Evolutionary conservation across 64 coral and sea anemone genomes (phyloP).

Genomic region (Montipora sp.): DNA sequence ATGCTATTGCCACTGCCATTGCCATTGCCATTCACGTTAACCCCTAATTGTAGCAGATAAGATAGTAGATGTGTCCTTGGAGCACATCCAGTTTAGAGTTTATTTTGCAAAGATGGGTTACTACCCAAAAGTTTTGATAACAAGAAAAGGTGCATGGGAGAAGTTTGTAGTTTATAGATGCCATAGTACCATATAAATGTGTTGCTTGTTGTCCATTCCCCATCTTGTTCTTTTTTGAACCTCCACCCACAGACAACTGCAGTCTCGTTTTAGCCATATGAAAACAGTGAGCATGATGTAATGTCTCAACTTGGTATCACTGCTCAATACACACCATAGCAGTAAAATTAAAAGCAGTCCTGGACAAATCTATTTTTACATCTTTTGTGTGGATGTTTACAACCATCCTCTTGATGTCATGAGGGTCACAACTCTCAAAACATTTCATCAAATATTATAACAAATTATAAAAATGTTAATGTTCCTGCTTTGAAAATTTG

Average conservation of each 20-base stretch:
- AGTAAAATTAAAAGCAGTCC: no score
- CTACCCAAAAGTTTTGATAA: slow-evolving; percentile 42
- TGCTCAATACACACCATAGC: no score
- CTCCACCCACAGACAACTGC: background rate
- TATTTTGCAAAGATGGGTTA: slow-evolving; percentile 24
- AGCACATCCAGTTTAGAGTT: slow-evolving; percentile 49
- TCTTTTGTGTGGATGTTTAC: no score
- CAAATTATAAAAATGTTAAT: no score
- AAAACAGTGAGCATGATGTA: no score
- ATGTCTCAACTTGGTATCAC: no score
- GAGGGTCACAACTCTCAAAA: no score
- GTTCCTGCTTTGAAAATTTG: no score
- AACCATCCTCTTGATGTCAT: no score
- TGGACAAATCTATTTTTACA: no score
- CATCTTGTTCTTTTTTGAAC: no score
- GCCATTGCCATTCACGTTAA: background rate
- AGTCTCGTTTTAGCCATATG: background rate
- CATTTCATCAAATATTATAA: no score
- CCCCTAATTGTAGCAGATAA: slow-evolving; percentile 9
- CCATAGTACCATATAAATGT: background rate
- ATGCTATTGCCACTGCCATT: slow-evolving; percentile 47
- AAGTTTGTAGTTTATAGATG: slow-evolving; percentile 22
- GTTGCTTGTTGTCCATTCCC: background rate
- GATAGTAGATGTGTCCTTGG: background rate
- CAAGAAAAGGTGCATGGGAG: slow-evolving; percentile 60